Base-by-base conservation (phyloP, 1,140 invertebrate species). In the Zaprionus vittiger region DNA sequence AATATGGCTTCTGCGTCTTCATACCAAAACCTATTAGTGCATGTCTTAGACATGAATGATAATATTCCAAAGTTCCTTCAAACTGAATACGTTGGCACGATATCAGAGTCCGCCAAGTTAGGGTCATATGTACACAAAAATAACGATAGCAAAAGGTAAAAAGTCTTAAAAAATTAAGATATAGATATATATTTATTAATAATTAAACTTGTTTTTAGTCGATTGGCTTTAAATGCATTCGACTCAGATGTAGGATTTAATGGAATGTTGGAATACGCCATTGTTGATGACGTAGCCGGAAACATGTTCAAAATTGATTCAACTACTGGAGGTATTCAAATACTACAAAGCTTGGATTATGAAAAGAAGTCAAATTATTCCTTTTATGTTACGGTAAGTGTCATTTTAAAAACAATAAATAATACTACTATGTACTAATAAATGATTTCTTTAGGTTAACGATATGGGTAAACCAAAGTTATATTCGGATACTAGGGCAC, bases 271-370 rank as follows among this genome's bases (percentile, higher is more conserved):
- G 95, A 96, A 78, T 99, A 96, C 93, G 96, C 97, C 84, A 98
- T 99, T 78, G 94, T 97, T 44, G 97, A 98, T 89, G 95, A 94
- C 74, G 93, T 94, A 75, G 96, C 94, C 9, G 94, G 94, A 75
- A 95, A 95, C 65, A 96, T 96, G 87, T 99, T 99, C 91, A 95
- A 95, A 80, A 96, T 99, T 71, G 97, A 99, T 93, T 95, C 96
- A 2, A 97, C 95, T 72, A 99, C 98, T 11, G 97, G 98, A 41
- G 97, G 98, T 12, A 96, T 99, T 57, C 95, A 96, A 75, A 97
- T 97, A 0, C 94, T 96, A 9, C 94, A 95, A 63, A 93, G 95
- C 4, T 93, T 99, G 47, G 98, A 99, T 93, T 96, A 97, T 92
- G 98, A 99, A 93, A 95, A 94, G 1, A 93, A 95, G 31, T 93